Percentiles rank a stretch among this genome's conserved stretches.
Conservation (phyloP, 2,888 invertebrate genomes). For the Tipula helvola region DNA sequence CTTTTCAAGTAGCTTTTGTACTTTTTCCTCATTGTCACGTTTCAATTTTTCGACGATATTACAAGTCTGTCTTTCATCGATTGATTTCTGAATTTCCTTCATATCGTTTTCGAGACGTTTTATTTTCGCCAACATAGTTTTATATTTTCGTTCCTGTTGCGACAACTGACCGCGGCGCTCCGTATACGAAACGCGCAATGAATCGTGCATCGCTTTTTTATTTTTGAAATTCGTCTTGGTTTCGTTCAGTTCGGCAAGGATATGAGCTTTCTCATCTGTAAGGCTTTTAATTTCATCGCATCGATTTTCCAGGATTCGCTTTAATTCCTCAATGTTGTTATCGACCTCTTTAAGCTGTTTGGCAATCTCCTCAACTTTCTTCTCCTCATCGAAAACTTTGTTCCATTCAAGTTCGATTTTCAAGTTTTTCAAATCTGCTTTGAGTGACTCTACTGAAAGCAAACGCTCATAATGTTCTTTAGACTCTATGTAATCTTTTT, state of each 20-base stretch:
- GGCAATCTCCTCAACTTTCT: conserved; percentile 29
- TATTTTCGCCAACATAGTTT: conserved; percentile 18
- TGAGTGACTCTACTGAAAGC: conserved; percentile 21
- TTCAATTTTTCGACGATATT: conserved; percentile 26
- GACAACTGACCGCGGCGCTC: background rate
- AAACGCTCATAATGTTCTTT: conserved; percentile 15
- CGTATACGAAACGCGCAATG: background rate
- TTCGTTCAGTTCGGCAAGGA: background rate
- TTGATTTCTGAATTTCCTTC: conserved; percentile 36
- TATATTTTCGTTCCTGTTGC: conserved; percentile 18
- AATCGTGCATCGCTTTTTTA: background rate
- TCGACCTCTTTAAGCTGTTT: conserved; percentile 22
- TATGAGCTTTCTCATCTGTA: background rate
- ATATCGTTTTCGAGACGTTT: conserved; percentile 27
- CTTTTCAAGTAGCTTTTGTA: background rate
- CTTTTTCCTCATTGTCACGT: background rate
- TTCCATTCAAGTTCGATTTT: conserved; percentile 25
- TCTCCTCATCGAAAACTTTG: conserved; percentile 36
- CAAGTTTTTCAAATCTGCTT: conserved; percentile 29
- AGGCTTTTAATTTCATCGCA: background rate
- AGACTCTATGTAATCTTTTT: background rate
- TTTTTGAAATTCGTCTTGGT: background rate
- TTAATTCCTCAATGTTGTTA: conserved; percentile 19
- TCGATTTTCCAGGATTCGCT: background rate
- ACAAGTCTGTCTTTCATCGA: conserved; percentile 36